Evolutionary conservation across 1,140 invertebrate genomes (phyloP).

Genomic region (Latrodectus geometricus): DNA sequence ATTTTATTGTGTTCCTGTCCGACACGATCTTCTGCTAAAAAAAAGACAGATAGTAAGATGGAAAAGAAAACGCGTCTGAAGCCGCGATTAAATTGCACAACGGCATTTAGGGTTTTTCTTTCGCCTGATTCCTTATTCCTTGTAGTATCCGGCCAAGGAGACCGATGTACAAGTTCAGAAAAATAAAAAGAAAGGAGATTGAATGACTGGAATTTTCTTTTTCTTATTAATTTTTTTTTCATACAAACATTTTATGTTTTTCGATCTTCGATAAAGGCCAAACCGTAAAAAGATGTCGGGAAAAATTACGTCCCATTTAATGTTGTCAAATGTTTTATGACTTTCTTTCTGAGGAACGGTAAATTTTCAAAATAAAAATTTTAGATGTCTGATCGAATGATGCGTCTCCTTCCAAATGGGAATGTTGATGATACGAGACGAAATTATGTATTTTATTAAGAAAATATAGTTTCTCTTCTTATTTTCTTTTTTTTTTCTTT

Average conservation of each 20-base stretch:
- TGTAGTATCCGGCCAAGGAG: background rate
- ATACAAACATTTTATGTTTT: background rate
- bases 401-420: background rate
- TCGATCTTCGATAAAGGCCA: background rate
- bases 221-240: constrained; percentile 17
- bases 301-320: constrained; percentile 33
- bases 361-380: background rate
- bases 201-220: constrained; percentile 16
- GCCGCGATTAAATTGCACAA: constrained; percentile 53
- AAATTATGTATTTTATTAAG: no score
- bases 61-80: background rate
- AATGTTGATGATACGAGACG: no score
- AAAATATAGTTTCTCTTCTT: no score
- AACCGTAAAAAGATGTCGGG: background rate
- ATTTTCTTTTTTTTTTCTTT: no score
- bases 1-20: constrained; percentile 58
- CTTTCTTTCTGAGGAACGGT: background rate
- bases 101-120: background rate
- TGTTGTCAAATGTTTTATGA: constrained; percentile 23
- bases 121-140: background rate
- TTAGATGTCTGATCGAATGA: background rate
- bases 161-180: background rate
- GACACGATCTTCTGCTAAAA: constrained; percentile 46
- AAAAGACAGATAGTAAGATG: background rate
- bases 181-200: constrained; percentile 12